phyloP scores from a whole-genome alignment of 2,888 invertebrate species.

The Strigamia crassipes region DNA sequence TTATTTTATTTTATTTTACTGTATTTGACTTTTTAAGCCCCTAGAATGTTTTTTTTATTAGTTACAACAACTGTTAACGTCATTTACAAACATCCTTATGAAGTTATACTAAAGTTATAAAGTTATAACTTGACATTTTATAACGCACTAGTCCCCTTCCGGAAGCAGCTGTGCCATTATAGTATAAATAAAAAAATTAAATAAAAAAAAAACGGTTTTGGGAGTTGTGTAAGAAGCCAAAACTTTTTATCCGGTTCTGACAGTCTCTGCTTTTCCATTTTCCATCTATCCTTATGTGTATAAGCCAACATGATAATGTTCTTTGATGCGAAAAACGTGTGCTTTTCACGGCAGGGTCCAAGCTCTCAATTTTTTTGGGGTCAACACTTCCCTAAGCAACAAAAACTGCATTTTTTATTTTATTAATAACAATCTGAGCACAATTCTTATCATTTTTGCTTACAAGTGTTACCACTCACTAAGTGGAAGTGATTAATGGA shows the following conservation, averaged over 20 bases:
- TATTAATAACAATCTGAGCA: neutral
- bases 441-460: neutral
- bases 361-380: neutral
- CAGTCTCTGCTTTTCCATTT: conserved; percentile 6
- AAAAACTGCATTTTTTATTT: neutral
- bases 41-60: no score
- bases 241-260: no score
- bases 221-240: no score
- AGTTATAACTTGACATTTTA: no score
- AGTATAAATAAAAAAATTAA: neutral
- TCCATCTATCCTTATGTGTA: conserved; percentile 1
- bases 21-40: no score
- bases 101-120: no score
- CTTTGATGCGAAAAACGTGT: neutral
- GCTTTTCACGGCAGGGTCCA: neutral
- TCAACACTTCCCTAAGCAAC: neutral
- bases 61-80: no score
- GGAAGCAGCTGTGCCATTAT: no score
- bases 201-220: no score
- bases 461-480: neutral
- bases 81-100: no score
- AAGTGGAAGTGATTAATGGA: neutral
- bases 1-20: no score
- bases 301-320: conserved; percentile 15
- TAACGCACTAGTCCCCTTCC: no score